Evolutionary conservation across 2,888 invertebrate genomes (phyloP).

Genomic region (Lasioglossum malachurum): DNA sequence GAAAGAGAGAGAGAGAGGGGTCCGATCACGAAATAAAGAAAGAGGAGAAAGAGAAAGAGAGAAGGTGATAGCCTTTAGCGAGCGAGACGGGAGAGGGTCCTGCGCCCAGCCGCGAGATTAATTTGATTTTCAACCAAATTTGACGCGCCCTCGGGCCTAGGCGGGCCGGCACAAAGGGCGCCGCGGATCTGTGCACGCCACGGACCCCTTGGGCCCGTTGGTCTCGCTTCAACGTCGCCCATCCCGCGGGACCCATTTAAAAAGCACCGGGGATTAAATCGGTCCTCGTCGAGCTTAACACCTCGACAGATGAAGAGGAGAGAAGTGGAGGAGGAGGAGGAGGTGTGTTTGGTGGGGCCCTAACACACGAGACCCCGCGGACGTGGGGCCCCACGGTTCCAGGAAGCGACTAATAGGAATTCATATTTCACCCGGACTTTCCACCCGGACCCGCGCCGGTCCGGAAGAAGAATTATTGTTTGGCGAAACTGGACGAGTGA

Average conservation of each 20-base stretch:
- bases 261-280: conserved; percentile 59
- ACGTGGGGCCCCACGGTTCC: conserved; percentile 43
- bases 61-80: conserved; percentile 7
- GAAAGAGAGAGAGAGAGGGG: background rate
- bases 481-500: conserved; percentile 28
- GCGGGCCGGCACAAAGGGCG: conserved; percentile 76
- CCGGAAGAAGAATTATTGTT: conserved; percentile 42
- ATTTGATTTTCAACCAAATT: conserved; percentile 83
- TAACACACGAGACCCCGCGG: background rate
- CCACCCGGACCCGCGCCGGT: background rate
- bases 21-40: background rate
- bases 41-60: conserved; percentile 8
- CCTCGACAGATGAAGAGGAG: conserved; percentile 30
- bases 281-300: conserved; percentile 58
- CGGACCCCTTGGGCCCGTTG: conserved; percentile 30
- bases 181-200: conserved; percentile 66
- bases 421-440: conserved; percentile 54
- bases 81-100: conserved; percentile 56
- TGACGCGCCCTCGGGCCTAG: conserved; percentile 79
- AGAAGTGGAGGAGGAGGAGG: background rate
- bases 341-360: background rate
- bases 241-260: conserved; percentile 57
- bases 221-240: conserved; percentile 22
- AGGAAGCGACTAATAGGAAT: conserved; percentile 57
- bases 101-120: conserved; percentile 81